These are phyloP conservation scores for Cantharis lateralis DNA, from an alignment of 2,888 invertebrate species.

Conservation along the genomic window DNA sequence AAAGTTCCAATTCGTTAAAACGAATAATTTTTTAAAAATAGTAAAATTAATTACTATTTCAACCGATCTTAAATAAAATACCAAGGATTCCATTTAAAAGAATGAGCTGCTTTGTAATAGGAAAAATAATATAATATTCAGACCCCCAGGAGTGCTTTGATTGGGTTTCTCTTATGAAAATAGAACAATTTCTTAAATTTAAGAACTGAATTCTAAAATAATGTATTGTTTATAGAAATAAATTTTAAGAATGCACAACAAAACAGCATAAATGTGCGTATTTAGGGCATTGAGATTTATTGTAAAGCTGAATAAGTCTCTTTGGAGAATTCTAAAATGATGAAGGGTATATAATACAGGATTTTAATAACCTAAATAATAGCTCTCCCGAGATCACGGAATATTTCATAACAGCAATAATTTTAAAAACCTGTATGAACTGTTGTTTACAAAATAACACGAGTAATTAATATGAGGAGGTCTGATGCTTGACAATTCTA, in stretches of 20 bases:
- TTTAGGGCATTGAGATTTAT: neutral
- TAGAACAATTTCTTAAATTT: neutral
- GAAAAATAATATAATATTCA: neutral
- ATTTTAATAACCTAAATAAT: neutral
- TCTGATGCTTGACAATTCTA: neutral
- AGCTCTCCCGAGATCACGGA: neutral
- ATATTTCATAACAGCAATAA: slow-evolving; percentile 1
- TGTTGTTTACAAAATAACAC: neutral
- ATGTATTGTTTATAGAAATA: neutral
- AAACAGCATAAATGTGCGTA: neutral
- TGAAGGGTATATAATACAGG: neutral
- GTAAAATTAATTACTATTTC: neutral
- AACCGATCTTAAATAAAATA: too few relatives aligned
- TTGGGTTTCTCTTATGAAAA: neutral
- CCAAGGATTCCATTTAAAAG: too few relatives aligned
- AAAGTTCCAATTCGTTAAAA: neutral
- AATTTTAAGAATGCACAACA: neutral
- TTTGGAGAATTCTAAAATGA: slow-evolving; percentile 1
- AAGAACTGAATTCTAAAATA: neutral
- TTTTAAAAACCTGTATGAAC: neutral
- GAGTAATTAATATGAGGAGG: neutral
- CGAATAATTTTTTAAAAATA: neutral
- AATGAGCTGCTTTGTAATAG: too few relatives aligned
- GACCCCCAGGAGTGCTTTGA: neutral
- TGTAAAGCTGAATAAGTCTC: neutral